Evolutionary conservation across 1,140 invertebrate species (phyloP).

Genomic region (Maniola jurtina): DNA sequence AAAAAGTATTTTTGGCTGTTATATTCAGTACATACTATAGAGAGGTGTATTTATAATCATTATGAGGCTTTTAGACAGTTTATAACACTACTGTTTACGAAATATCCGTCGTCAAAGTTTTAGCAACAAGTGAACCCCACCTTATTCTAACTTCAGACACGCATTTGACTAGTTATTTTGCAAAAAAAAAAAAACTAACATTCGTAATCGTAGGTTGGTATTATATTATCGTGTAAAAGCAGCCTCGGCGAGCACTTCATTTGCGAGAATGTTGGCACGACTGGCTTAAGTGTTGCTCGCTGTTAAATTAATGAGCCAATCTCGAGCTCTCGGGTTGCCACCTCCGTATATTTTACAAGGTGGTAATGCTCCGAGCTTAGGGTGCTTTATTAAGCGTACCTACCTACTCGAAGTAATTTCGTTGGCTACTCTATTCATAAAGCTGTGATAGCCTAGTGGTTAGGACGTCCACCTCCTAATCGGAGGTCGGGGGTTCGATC

Average conservation of each 20-base stretch:
- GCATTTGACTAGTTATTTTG: neutral
- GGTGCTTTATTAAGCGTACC: constrained; percentile 26
- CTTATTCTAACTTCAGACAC: too few relatives aligned
- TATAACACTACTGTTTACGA: too few relatives aligned
- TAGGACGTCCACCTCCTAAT: too few relatives aligned
- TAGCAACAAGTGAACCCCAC: too few relatives aligned
- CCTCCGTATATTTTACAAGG: constrained; percentile 73
- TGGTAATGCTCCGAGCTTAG: constrained; percentile 60
- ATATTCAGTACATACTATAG: too few relatives aligned
- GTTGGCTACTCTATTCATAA: constrained; percentile 2
- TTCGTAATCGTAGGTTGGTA: too few relatives aligned
- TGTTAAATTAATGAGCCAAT: constrained; percentile 78
- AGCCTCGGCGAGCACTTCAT: constrained; percentile 53
- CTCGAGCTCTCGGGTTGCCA: constrained; percentile 60
- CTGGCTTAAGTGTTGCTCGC: constrained; percentile 73
- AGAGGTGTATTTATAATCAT: too few relatives aligned
- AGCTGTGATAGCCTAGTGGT: too few relatives aligned
- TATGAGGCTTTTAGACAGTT: too few relatives aligned
- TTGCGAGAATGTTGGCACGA: constrained; percentile 70
- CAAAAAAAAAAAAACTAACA: neutral
- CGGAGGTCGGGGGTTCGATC: too few relatives aligned
- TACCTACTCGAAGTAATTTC: constrained; percentile 1
- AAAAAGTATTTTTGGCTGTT: too few relatives aligned
- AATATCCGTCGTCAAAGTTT: too few relatives aligned
- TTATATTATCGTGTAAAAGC: neutral